A percentile compares a stretch with the other conserved stretches of the same genome.
Conservation (phyloP, 2,113 vertebrate genomes). For the Stigmatopora nigra region DNA sequence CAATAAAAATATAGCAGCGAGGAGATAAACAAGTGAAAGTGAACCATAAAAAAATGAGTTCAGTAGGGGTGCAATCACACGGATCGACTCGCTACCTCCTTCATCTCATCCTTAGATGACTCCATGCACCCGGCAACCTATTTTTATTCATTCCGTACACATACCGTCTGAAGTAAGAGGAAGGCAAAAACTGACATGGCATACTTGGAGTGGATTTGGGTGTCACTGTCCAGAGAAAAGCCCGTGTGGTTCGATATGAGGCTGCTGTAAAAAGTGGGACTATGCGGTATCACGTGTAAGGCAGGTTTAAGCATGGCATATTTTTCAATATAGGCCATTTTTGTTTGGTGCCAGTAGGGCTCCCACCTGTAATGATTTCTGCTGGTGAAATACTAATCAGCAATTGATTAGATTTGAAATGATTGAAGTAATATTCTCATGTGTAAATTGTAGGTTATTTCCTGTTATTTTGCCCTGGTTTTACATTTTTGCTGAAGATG, state of each 20-base stretch:
- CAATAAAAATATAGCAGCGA: neutral
- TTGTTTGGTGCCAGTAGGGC: too few relatives aligned
- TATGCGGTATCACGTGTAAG: neutral
- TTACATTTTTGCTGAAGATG: too few relatives aligned
- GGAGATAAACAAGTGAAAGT: neutral
- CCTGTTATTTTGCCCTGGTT: too few relatives aligned
- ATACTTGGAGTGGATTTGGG: neutral
- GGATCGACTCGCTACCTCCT: neutral
- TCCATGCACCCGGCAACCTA: neutral
- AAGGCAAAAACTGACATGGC: neutral
- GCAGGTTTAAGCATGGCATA: neutral
- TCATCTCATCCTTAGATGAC: neutral
- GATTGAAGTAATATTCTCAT: too few relatives aligned
- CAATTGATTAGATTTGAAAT: too few relatives aligned
- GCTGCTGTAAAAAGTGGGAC: constrained; percentile 33
- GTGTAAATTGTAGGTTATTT: too few relatives aligned
- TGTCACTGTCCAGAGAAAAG: neutral
- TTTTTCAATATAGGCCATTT: neutral
- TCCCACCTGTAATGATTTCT: too few relatives aligned
- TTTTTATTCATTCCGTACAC: neutral
- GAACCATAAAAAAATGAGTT: neutral
- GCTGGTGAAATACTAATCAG: too few relatives aligned
- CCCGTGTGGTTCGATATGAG: constrained; percentile 23
- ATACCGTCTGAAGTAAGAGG: neutral
- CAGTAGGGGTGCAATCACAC: neutral